These are phyloP conservation scores for Pristionchus arcanus DNA, from an alignment of 2,888 invertebrate genomes.

Conservation along the genomic window DNA sequence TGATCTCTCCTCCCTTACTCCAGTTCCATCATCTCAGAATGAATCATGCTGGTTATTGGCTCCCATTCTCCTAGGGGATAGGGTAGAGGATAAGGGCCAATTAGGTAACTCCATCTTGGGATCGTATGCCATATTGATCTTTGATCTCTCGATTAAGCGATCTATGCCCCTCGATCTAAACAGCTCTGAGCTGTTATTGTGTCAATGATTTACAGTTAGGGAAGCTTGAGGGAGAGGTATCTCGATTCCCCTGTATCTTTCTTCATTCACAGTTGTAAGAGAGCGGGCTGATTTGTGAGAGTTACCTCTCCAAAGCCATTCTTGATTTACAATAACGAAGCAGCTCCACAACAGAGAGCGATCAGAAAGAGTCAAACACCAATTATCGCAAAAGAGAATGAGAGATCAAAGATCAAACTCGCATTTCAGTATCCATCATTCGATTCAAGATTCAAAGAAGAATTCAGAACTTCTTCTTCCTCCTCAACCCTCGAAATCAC, in stretches of 20 bases:
- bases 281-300: not conserved
- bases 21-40: not conserved
- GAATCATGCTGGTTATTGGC: not conserved
- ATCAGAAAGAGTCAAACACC: not conserved
- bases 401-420: not conserved
- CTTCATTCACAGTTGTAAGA: not conserved
- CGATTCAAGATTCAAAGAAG: too few relatives aligned
- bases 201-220: not conserved
- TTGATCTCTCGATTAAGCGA: not conserved
- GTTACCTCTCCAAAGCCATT: too few relatives aligned
- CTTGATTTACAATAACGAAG: not conserved
- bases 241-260: not conserved
- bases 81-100: not conserved
- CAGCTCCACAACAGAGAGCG: not conserved
- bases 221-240: not conserved
- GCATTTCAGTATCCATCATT: too few relatives aligned
- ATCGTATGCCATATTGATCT: not conserved
- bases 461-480: not conserved
- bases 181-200: not conserved
- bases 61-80: not conserved
- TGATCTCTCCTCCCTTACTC: not conserved
- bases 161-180: constrained; percentile 8
- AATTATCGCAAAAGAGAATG: not conserved
- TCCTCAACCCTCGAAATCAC: not conserved
- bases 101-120: not conserved